Evolutionary conservation across 2,888 invertebrate genomes (phyloP).

Genomic region (Drosophila flavopinicola): DNA sequence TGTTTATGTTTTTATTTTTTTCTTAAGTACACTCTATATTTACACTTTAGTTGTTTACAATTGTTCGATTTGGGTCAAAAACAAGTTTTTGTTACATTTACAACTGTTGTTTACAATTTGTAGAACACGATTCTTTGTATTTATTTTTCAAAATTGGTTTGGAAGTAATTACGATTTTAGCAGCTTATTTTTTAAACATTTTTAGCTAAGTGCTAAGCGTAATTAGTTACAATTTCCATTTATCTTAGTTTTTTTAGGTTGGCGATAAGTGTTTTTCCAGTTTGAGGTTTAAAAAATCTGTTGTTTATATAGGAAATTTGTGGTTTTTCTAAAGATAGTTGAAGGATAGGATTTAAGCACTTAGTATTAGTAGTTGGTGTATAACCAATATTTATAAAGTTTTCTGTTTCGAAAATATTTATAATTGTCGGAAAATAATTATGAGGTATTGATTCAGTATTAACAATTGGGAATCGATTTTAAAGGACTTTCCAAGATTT

Average conservation of each 20-base stretch:
- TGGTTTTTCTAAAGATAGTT: not conserved
- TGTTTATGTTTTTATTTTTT: not conserved
- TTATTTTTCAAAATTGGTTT: conserved; percentile 16
- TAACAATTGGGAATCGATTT: too few relatives aligned
- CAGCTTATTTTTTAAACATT: conserved; percentile 22
- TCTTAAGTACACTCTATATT: conserved; percentile 12
- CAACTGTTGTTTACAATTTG: conserved; percentile 21
- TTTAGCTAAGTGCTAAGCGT: not conserved
- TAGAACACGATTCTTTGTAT: conserved; percentile 2
- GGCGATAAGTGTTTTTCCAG: not conserved
- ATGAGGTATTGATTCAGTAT: too few relatives aligned
- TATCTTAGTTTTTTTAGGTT: not conserved
- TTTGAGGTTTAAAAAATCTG: not conserved
- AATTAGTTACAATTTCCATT: not conserved
- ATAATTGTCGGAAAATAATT: too few relatives aligned
- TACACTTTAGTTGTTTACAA: conserved; percentile 36
- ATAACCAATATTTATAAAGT: too few relatives aligned
- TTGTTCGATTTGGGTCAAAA: conserved; percentile 45
- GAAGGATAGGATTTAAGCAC: too few relatives aligned
- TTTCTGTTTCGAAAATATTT: too few relatives aligned
- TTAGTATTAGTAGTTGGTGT: too few relatives aligned
- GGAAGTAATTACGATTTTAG: conserved; percentile 26
- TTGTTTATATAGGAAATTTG: not conserved
- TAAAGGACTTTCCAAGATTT: too few relatives aligned
- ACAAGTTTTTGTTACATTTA: conserved; percentile 28